A percentile compares a stretch with the other conserved stretches of the same genome.
Evolutionary conservation across 2,797 vertebrate species (phyloP).

Genomic region (Anguilla obscura): DNA sequence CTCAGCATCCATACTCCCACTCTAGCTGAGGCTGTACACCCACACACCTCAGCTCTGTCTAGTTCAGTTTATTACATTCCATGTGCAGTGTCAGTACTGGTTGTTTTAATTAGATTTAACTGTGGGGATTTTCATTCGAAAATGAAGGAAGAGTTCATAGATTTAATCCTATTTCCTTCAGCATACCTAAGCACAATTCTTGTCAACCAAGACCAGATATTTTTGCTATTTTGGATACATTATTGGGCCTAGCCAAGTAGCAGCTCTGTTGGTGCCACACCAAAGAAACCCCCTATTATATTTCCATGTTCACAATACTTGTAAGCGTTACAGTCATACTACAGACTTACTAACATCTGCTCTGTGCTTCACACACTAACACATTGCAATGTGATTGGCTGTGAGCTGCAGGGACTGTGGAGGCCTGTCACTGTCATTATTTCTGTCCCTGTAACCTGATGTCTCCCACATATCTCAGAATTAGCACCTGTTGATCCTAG

Average conservation of each 20-base stretch:
- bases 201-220: neutral
- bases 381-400: neutral
- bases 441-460: neutral
- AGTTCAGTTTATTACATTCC: neutral
- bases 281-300: neutral
- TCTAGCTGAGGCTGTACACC: neutral
- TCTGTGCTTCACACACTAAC: neutral
- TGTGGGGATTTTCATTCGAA: neutral
- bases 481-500: neutral
- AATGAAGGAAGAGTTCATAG: neutral
- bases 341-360: neutral
- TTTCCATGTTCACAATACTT: neutral
- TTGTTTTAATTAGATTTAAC: neutral
- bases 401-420: neutral
- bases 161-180: neutral
- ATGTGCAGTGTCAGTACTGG: neutral
- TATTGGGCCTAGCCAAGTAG: neutral
- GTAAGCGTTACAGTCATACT: neutral
- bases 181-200: neutral
- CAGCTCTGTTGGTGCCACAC: neutral
- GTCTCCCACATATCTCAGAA: neutral
- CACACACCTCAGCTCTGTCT: neutral
- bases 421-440: neutral
- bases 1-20: neutral
- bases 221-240: too few species aligned